Evolutionary conservation across 2,113 vertebrate genomes (phyloP), one percentile per base, ranked within the genome.

Genomic region (Tursiops truncatus): DNA sequence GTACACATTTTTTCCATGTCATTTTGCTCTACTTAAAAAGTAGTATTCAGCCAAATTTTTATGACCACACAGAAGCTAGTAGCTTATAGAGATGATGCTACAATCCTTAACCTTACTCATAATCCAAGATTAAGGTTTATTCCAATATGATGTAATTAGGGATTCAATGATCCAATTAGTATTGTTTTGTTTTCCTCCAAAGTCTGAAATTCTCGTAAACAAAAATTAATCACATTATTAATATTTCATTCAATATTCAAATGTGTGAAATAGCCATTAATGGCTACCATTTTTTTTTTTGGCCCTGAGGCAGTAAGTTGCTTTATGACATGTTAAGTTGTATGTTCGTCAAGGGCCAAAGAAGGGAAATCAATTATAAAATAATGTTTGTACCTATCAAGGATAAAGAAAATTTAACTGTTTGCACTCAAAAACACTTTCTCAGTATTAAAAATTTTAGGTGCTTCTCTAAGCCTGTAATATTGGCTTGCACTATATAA

Each of bases 1-100:
- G 50, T 79, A 91, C n/a, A 58, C 56, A 96, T 77, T 80, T 91
- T 98, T 94, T 97, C 53, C 80, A 76, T 83, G 92, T 87, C 74
- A 83, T 36, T 98, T 89, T 97, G 56, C 23, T 98, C 31, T 62
- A 83, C 60, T 96, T 97, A 98, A 98, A 97, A 98, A 98, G 73
- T 86, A 90, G 15, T 62, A 84, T 63, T 93, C n/a, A 87, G 31
- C 23, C 92, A 84, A 92, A 95, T 41, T 89, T 90, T 84, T 89
- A 87, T 93, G 89, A 38, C 31, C 3, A 89, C 33, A 56, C 20
- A 86, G 63, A 94, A 23, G n/a, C 21, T 47, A 83, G 31, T 68
- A 60, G 21, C 5, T 80, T 84, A 20, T 26, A 67, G 47, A 82
- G 33, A 63, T 58, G 63, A 63, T 44, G 6, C 18, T n/a, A 74